phyloP scores from a whole-genome alignment of 2,797 vertebrate species.

The Austrolebias charrua region DNA sequence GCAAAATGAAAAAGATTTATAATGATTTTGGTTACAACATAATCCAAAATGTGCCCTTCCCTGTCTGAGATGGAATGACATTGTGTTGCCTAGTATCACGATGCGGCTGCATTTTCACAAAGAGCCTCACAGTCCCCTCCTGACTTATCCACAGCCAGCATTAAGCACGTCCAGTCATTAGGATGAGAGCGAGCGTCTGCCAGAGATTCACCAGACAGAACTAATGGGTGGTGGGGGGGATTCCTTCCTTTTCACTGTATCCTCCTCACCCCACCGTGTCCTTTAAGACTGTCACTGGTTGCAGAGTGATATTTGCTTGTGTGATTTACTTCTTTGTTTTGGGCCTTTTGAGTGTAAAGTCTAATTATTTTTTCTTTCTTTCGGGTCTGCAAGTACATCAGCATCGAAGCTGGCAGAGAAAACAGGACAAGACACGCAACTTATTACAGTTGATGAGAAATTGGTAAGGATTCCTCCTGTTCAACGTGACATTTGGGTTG shows the following conservation, averaged over 20 bases:
- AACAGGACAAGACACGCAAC: constrained; percentile 85
- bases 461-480: constrained; percentile 85
- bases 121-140: constrained; percentile 82
- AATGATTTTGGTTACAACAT: constrained; percentile 12
- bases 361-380: constrained; percentile 76
- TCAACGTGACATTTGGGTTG: constrained; percentile 49
- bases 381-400: constrained; percentile 91
- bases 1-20: background rate
- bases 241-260: constrained; percentile 72
- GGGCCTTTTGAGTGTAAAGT: constrained; percentile 59
- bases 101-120: constrained; percentile 80
- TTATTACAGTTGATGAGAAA: constrained; percentile 97
- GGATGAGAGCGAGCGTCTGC: constrained; percentile 84
- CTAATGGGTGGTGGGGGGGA: constrained; percentile 83
- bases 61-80: constrained; percentile 55
- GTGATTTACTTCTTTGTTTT: constrained; percentile 64
- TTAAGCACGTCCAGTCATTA: constrained; percentile 88
- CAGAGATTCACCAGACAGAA: constrained; percentile 92
- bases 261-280: constrained; percentile 49
- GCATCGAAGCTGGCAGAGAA: constrained; percentile 84
- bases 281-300: constrained; percentile 76
- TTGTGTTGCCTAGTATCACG: constrained; percentile 77
- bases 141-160: constrained; percentile 80
- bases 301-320: constrained; percentile 77
- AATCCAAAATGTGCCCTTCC: constrained; percentile 29